Conservation (phyloP, 2,113 vertebrate species). For the Cyphotilapia sp. region DNA sequence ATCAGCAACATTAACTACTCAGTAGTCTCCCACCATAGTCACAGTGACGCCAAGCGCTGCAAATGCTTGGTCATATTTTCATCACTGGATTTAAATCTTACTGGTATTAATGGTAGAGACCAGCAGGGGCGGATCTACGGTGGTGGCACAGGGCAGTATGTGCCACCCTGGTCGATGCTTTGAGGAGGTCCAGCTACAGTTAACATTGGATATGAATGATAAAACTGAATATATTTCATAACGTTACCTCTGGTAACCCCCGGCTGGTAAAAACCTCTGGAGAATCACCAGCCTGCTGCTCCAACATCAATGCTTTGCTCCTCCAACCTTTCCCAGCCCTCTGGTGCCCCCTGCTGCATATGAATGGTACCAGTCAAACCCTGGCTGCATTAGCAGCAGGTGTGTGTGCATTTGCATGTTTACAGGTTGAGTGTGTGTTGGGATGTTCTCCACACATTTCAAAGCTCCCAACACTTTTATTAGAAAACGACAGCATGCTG, state of each 20-base stretch:
- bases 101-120: neutral
- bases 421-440: neutral
- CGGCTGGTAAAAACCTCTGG: neutral
- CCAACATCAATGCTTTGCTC: neutral
- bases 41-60: neutral
- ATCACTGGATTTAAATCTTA: neutral
- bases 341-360: slow-evolving; percentile 6
- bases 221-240: neutral
- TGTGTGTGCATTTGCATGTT: neutral
- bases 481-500: neutral
- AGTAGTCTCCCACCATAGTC: neutral
- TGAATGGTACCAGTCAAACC: neutral
- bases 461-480: neutral
- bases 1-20: neutral
- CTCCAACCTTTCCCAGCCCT: neutral
- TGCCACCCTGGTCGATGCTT: neutral
- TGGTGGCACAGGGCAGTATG: neutral
- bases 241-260: neutral
- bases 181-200: neutral
- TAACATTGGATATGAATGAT: neutral
- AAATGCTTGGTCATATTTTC: neutral
- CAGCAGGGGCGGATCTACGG: neutral
- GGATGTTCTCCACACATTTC: neutral
- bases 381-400: neutral
- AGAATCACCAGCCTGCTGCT: neutral